These are phyloP conservation scores for Amblyjoppa fuscipennis DNA, from an alignment of 2,888 invertebrate species.

Conservation along the genomic window DNA sequence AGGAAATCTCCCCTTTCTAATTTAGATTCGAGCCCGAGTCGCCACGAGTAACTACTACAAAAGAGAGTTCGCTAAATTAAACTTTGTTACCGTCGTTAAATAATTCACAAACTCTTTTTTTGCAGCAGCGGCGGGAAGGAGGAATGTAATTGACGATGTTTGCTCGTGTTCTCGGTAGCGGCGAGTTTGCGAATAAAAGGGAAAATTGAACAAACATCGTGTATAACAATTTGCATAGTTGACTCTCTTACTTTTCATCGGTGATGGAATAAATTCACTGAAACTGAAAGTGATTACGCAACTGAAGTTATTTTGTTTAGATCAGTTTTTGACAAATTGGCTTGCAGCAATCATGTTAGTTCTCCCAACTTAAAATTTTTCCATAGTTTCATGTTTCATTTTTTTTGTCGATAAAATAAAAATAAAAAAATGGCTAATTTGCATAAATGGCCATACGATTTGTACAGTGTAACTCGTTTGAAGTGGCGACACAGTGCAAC, in stretches of 20 bases:
- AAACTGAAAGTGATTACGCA: background rate
- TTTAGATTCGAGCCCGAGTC: slow-evolving; percentile 15
- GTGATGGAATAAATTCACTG: background rate
- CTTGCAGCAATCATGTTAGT: background rate
- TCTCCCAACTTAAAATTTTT: background rate
- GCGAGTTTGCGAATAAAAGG: background rate
- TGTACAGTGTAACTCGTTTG: background rate
- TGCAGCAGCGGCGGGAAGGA: background rate
- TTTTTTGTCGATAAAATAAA: background rate
- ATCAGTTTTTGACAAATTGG: no score
- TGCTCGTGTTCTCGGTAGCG: background rate
- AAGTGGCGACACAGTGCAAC: background rate
- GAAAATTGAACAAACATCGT: background rate
- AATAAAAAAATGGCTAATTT: background rate
- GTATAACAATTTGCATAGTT: background rate
- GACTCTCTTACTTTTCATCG: background rate
- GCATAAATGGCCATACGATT: background rate
- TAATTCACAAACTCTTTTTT: background rate
- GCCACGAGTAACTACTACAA: background rate
- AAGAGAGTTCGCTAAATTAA: background rate
- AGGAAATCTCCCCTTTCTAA: slow-evolving; percentile 55
- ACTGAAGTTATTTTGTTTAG: no score
- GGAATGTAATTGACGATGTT: background rate
- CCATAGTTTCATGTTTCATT: background rate
- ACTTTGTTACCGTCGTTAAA: background rate